A percentile compares a stretch with the other conserved stretches of the same genome.
Conservation (phyloP, 2,113 vertebrate genomes). For the Tyrannus savana region DNA sequence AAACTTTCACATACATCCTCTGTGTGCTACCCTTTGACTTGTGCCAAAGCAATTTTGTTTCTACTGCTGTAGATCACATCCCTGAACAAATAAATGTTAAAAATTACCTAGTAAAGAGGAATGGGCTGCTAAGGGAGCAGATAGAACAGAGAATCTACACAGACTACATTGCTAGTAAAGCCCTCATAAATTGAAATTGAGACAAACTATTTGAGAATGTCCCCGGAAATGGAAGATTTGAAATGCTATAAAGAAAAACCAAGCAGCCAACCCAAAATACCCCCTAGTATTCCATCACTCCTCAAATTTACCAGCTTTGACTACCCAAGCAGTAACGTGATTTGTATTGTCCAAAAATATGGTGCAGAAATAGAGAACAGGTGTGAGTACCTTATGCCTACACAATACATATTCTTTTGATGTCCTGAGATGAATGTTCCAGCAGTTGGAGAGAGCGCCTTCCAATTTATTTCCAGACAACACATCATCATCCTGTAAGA, state of each 20-base stretch:
- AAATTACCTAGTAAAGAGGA: neutral
- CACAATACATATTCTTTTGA: neutral
- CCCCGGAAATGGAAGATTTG: neutral
- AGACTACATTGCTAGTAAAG: neutral
- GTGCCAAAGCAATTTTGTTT: neutral
- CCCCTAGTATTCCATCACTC: neutral
- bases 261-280: neutral
- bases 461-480: neutral
- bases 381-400: neutral
- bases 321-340: neutral
- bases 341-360: neutral
- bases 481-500: neutral
- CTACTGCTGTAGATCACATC: neutral
- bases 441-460: neutral
- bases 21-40: neutral
- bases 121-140: neutral
- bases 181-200: neutral
- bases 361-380: neutral
- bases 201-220: neutral
- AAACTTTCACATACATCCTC: neutral
- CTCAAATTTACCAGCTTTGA: neutral
- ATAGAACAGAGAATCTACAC: neutral
- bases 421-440: neutral
- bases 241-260: neutral
- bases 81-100: neutral